Evolutionary conservation across 1,140 invertebrate genomes (phyloP), one percentile per base, ranked within the genome.

Genomic region (Drosophila dunni): DNA sequence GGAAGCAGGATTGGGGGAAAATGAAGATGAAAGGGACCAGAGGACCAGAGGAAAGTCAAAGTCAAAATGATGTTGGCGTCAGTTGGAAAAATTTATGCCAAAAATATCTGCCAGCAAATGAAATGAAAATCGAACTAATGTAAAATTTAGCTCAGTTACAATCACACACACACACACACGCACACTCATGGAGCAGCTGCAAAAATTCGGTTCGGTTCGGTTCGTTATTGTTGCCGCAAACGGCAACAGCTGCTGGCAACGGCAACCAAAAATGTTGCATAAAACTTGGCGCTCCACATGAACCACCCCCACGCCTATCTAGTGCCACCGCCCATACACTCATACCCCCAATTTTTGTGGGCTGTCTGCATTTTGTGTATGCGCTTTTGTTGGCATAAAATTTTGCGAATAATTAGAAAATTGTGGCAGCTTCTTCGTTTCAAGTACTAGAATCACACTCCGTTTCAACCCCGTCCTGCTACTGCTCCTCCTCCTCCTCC

Each of bases 361-460:
- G 36, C 9, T 73, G 63, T 50, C 66, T 29, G 65, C 65, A 63
- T 51, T 62, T 50, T 50, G 69, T 66, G 77, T 72, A 61, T 62
- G 81, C 65, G 75, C 77, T 81, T 81, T 84, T 89, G 84, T 88
- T 89, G 75, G 85, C 81, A 89, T 79, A 89, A 61, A 89, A 89
- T 90, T 90, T 90, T 90, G 83, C 85, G 85, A 90, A 84, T 89
- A 89, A 89, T 89, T 89, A 89, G 84, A 89, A 89, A 89, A 89
- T 89, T 90, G 85, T 78, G 85, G 84, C 84, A 81, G 74, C 74
- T 73, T 88, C 67, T 85, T 72, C 69, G 65, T 38, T 29, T 69
- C 57, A 54, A 69, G 40, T 56, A 42, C 71, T 57, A 24, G 50
- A 61, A 57, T 61, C 53, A 48, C 24, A 29, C 24, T 54, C 24